Percentiles rank a stretch among this genome's conserved stretches.
These are phyloP conservation scores for Cerceris ruficornis DNA, from an alignment of 2,888 invertebrate genomes.

Conservation along the genomic window DNA sequence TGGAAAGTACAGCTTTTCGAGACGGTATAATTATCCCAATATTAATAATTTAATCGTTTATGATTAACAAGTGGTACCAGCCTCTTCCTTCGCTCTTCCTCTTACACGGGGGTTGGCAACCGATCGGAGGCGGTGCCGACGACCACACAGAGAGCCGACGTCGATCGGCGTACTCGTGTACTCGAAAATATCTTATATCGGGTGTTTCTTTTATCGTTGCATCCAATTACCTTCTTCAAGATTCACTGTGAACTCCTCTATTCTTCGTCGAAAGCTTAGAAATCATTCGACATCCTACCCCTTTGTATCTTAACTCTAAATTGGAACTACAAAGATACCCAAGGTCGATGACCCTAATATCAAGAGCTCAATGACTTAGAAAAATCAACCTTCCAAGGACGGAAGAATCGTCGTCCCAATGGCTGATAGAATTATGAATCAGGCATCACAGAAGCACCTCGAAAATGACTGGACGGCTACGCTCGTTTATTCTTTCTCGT, in stretches of 20 bases:
- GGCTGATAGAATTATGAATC: neutral
- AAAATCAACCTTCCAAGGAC: neutral
- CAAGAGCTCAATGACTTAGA: neutral
- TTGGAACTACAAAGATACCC: neutral
- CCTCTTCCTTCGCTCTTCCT: slow-evolving; percentile 29
- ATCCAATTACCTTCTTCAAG: neutral
- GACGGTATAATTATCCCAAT: slow-evolving; percentile 72
- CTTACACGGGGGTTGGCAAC: slow-evolving; percentile 36
- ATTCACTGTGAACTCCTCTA: neutral
- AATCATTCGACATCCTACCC: neutral
- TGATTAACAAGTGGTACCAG: slow-evolving; percentile 74
- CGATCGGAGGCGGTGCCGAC: slow-evolving; percentile 63
- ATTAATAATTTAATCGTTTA: slow-evolving; percentile 75
- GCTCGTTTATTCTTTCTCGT: slow-evolving; percentile 33
- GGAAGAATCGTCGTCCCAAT: too few species aligned
- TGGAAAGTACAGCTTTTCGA: slow-evolving; percentile 22
- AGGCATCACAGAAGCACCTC: slow-evolving; percentile 23
- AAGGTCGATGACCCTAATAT: neutral
- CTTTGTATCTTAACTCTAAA: neutral
- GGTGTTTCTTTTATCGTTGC: slow-evolving; percentile 11
- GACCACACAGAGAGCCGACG: slow-evolving; percentile 67
- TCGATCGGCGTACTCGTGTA: slow-evolving; percentile 47
- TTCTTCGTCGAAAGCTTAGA: neutral
- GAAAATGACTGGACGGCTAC: slow-evolving; percentile 7
- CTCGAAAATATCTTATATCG: slow-evolving; percentile 42